A percentile compares a stretch with the other conserved stretches of the same genome.
Evolutionary conservation across 2,888 invertebrate genomes (phyloP).

Genomic region (Scrobipalpa costella): DNA sequence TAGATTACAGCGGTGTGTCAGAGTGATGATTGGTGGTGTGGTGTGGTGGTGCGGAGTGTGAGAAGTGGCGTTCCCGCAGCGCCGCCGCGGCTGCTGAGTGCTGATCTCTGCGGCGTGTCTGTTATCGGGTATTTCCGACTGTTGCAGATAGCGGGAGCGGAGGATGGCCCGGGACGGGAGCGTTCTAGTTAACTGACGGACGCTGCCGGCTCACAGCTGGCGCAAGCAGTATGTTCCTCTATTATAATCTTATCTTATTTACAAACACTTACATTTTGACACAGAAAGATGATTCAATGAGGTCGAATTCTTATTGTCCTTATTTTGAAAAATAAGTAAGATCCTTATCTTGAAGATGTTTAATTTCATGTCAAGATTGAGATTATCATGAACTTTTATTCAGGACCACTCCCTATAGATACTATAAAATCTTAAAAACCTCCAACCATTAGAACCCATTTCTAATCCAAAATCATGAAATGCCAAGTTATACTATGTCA

Average conservation of each 20-base stretch:
- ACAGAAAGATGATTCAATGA: background rate
- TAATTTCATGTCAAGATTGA: too few relatives aligned
- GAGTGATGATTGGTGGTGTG: constrained; percentile 28
- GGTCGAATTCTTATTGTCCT: background rate
- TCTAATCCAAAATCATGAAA: background rate
- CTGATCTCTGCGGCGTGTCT: constrained; percentile 53
- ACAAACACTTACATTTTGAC: background rate
- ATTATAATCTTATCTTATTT: constrained; percentile 26
- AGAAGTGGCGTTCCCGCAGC: constrained; percentile 23
- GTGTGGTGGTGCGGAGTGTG: constrained; percentile 28
- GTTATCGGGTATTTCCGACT: constrained; percentile 78
- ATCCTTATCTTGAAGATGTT: too few relatives aligned
- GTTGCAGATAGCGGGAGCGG: constrained; percentile 76
- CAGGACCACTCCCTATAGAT: too few relatives aligned
- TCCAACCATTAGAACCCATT: too few relatives aligned
- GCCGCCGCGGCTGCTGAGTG: constrained; percentile 36
- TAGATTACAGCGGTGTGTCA: constrained; percentile 57
- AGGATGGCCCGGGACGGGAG: constrained; percentile 74
- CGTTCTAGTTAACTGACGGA: constrained; percentile 77
- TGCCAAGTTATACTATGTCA: background rate
- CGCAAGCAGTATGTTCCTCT: constrained; percentile 67
- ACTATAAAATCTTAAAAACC: too few relatives aligned
- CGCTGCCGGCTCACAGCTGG: constrained; percentile 77
- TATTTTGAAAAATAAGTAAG: background rate
- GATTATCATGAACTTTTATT: too few relatives aligned